Evolutionary conservation across 1,140 invertebrate species (phyloP).

Genomic region (Fopius arisanus): DNA sequence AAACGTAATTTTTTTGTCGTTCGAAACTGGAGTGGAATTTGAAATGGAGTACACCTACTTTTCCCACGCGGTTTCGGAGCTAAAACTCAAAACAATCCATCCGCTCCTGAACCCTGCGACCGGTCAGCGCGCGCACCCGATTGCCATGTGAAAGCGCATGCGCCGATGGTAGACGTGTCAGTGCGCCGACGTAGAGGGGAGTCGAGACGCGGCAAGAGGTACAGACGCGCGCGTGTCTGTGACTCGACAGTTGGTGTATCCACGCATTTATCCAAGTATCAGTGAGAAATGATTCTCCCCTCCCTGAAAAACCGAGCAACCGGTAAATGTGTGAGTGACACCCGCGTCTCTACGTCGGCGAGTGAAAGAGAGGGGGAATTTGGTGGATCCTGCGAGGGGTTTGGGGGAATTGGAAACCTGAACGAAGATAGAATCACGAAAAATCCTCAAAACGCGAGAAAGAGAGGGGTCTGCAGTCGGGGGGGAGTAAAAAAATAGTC

Average conservation of each 20-base stretch:
- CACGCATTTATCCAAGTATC: neutral
- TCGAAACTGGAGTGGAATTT: neutral
- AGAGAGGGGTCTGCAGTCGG: neutral
- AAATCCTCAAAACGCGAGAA: neutral
- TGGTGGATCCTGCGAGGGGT: neutral
- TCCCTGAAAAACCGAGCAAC: neutral
- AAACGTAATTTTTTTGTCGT: too few relatives aligned
- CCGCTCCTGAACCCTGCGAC: constrained; percentile 23
- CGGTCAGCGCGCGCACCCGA: neutral
- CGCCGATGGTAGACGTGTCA: too few relatives aligned
- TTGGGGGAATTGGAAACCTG: neutral
- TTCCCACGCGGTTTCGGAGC: too few relatives aligned
- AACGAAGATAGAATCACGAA: constrained; percentile 10
- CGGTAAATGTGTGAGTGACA: neutral
- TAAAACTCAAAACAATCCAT: neutral
- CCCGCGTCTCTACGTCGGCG: neutral
- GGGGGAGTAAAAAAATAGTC: neutral
- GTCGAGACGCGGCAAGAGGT: neutral
- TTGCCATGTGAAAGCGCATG: neutral
- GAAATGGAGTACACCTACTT: too few relatives aligned
- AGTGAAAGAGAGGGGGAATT: neutral
- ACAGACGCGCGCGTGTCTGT: constrained; percentile 17
- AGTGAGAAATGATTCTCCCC: neutral
- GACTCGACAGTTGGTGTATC: constrained; percentile 10
- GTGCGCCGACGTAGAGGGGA: too few relatives aligned